Evolutionary conservation across 2,888 invertebrate species (phyloP).

Genomic region (Camptogramma bilineatum): DNA sequence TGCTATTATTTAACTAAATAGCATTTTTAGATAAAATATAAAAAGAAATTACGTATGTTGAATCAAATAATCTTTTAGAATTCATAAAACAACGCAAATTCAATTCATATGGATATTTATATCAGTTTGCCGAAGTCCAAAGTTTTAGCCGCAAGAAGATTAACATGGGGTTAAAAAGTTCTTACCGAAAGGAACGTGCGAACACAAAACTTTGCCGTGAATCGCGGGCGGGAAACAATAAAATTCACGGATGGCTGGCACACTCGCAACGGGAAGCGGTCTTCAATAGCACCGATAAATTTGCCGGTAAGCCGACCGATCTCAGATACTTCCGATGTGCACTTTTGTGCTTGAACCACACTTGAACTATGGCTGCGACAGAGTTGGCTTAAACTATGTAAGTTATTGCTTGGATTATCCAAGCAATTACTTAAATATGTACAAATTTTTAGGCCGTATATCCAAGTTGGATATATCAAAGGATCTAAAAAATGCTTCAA

Average conservation of each 20-base stretch:
- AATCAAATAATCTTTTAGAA: not conserved
- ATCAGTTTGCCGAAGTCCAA: slow-evolving; percentile 42
- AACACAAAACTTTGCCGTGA: slow-evolving; percentile 68
- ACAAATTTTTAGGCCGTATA: too few species aligned
- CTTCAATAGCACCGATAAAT: slow-evolving; percentile 63
- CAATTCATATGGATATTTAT: slow-evolving; percentile 33
- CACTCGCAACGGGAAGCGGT: slow-evolving; percentile 47
- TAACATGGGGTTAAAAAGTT: slow-evolving; percentile 59
- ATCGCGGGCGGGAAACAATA: slow-evolving; percentile 73
- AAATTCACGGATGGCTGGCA: slow-evolving; percentile 75
- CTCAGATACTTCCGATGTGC: slow-evolving; percentile 61
- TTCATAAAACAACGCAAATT: slow-evolving; percentile 21
- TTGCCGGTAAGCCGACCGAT: slow-evolving; percentile 61
- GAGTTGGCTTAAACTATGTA: slow-evolving; percentile 1
- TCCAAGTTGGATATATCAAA: too few species aligned
- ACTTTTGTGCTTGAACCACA: slow-evolving; percentile 54
- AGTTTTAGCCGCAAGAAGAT: slow-evolving; percentile 55
- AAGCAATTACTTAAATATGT: slow-evolving; percentile 2
- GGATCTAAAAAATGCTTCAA: too few species aligned
- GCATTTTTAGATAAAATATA: too few species aligned
- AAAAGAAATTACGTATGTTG: too few species aligned
- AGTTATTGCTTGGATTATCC: not conserved
- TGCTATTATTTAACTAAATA: too few species aligned
- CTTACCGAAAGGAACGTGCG: slow-evolving; percentile 56
- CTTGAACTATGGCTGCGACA: slow-evolving; percentile 37